Evolutionary conservation across 2,113 vertebrate genomes (phyloP), one percentile per base, ranked within the genome.

Genomic region (Perca flavescens): DNA sequence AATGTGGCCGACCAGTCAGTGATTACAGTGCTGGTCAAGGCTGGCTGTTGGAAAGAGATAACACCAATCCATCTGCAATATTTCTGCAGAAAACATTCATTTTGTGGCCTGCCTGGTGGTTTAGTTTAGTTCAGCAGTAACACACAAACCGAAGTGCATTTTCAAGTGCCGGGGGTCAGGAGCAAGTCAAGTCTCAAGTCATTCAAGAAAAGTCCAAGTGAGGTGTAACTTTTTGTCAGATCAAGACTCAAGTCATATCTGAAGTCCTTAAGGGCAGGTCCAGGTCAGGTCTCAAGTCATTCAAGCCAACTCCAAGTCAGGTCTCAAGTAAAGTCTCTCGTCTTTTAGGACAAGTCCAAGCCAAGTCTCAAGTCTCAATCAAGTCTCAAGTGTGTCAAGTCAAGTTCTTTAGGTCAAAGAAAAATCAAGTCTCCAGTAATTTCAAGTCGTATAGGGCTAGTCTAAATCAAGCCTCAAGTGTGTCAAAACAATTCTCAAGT

Each of bases 1-100:
- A 79, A 63, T 61, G 77, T 64, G 34, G 79, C 25, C 10, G 2
- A 43, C 40, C 40, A 83, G 61, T 54, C 70, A 28, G 69, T 68
- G 43, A 81, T 85, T 87, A 81, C 57, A 19, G 47, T 43, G 0
- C 43, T 47, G 57, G 22, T 21, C n/a, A 16, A 34, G 34, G 22
- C 17, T 62, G 71, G n/a, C 49, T 46, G 4, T 46, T 43, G 19
- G 54, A 58, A 36, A 36, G 21, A 54, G 43, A 46, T 40, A n/a
- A 46, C 67, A 34, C 14, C 40, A 34, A 47, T 63, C 3, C 13
- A 5, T 67, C 63, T 50, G 4, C 16, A 46, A 25, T 43, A 47
- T 57, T 56, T 74, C 43, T 43, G 46, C 19, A 47, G 22, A 62
- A 64, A 53, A 79, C 17, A 12, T 25, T 22, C 16, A n/a, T 17